A percentile compares a stretch with the other conserved stretches of the same genome.
These are phyloP conservation scores for Drosophila recens DNA, from an alignment of 2,888 invertebrate genomes.

Conservation along the genomic window DNA sequence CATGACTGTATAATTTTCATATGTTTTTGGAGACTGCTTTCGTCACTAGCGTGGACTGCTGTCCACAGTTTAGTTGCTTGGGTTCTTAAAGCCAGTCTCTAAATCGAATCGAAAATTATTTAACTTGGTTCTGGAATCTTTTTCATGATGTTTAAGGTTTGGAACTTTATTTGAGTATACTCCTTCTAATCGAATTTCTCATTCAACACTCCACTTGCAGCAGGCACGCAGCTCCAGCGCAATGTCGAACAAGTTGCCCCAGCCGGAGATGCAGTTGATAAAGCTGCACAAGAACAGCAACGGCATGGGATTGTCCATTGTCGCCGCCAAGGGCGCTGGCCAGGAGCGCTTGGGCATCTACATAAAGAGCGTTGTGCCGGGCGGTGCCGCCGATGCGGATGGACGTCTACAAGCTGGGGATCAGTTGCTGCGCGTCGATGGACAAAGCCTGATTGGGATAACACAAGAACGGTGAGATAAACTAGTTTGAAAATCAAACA, in stretches of 20 bases:
- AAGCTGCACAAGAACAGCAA: slow-evolving; percentile 96
- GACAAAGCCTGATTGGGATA: slow-evolving; percentile 95
- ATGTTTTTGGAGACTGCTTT: too few species aligned
- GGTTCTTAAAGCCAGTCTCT: too few species aligned
- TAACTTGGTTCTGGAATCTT: slow-evolving; percentile 68
- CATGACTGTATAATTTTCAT: too few species aligned
- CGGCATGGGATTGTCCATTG: slow-evolving; percentile 99
- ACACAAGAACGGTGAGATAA: slow-evolving; percentile 89
- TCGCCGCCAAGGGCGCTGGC: slow-evolving; percentile 96
- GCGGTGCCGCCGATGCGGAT: slow-evolving; percentile 96
- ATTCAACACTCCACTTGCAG: neutral
- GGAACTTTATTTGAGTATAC: too few species aligned
- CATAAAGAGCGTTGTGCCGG: slow-evolving; percentile 98
- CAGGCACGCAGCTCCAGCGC: slow-evolving; percentile 89
- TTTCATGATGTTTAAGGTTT: neutral
- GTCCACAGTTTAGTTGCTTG: too few species aligned
- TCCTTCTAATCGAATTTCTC: neutral
- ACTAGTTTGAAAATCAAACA: neutral
- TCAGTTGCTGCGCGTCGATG: slow-evolving; percentile 98
- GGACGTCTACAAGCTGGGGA: slow-evolving; percentile 98
- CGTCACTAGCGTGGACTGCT: too few species aligned
- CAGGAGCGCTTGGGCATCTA: slow-evolving; percentile 97
- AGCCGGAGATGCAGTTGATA: slow-evolving; percentile 93
- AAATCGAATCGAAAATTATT: too few species aligned
- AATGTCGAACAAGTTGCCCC: slow-evolving; percentile 87